A percentile compares a stretch with the other conserved stretches of the same genome.
Evolutionary conservation across 2,113 vertebrate species (phyloP).

Genomic region (Reinhardtius hippoglossoides): DNA sequence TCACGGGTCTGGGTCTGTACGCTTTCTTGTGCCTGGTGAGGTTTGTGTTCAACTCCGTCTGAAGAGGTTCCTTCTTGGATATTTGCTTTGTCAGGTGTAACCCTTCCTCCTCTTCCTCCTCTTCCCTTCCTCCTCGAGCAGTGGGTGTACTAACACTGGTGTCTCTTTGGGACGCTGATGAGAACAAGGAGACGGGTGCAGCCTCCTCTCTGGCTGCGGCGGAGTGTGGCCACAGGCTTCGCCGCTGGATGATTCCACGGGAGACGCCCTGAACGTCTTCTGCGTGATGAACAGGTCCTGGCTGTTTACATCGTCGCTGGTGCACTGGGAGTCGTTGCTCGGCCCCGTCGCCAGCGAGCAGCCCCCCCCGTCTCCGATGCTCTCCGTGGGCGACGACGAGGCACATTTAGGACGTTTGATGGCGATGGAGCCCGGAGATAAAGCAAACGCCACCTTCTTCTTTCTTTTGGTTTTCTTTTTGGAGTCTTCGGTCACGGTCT

Average conservation of each 20-base stretch:
- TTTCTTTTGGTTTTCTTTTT: slow-evolving; percentile 48
- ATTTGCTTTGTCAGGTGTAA: no score
- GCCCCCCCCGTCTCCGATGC: neutral
- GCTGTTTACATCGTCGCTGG: slow-evolving; percentile 75
- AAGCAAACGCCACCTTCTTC: slow-evolving; percentile 76
- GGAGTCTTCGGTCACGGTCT: neutral
- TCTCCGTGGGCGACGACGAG: neutral
- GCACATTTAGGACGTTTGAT: slow-evolving; percentile 38
- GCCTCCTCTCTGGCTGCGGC: neutral
- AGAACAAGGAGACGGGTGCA: neutral
- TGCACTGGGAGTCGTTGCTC: slow-evolving; percentile 49
- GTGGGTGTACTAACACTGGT: neutral
- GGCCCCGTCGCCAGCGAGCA: neutral
- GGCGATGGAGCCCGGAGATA: slow-evolving; percentile 5
- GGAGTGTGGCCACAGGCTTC: slow-evolving; percentile 31
- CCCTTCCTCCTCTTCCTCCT: neutral
- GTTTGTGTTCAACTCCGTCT: no score
- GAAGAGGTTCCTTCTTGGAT: no score
- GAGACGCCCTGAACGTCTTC: slow-evolving; percentile 72
- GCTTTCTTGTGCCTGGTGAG: no score
- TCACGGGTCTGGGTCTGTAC: no score
- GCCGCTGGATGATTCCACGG: slow-evolving; percentile 51
- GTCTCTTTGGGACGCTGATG: neutral
- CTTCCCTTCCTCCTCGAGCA: neutral
- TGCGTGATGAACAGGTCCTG: slow-evolving; percentile 86